phyloP scores from a whole-genome alignment of 2,113 vertebrate species.

The Actenoides lindsayi region DNA sequence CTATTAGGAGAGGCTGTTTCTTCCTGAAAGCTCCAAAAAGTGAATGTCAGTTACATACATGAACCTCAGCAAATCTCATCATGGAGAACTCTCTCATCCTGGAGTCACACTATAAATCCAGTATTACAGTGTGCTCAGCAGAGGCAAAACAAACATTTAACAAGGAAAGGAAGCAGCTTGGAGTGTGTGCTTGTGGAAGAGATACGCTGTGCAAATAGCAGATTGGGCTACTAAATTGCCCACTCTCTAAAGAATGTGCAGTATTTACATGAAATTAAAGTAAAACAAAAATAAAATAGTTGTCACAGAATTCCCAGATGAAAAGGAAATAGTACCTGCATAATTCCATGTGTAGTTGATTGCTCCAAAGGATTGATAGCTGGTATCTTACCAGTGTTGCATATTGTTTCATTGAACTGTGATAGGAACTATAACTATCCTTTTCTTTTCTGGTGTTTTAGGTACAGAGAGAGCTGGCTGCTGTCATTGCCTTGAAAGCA shows the following conservation, averaged over 20 bases:
- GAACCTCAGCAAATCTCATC: background rate
- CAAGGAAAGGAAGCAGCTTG: background rate
- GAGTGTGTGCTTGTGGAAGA: background rate
- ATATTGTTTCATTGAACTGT: background rate
- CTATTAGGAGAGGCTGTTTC: background rate
- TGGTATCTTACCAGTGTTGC: background rate
- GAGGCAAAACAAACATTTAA: background rate
- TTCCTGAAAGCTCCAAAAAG: background rate
- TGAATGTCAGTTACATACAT: accelerated
- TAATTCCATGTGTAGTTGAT: background rate
- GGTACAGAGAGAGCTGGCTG: constrained; percentile 94
- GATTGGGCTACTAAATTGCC: background rate
- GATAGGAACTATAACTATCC: background rate
- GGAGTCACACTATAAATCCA: background rate
- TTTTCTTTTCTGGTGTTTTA: constrained; percentile 69
- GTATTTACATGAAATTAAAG: background rate
- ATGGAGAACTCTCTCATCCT: background rate
- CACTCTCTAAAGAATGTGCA: background rate
- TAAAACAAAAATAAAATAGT: background rate
- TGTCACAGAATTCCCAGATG: background rate
- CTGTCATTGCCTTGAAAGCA: constrained; percentile 93
- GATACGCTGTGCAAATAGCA: background rate
- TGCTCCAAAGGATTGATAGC: background rate
- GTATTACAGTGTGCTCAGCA: background rate
- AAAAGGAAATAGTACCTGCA: background rate